Conservation (phyloP, 2,113 vertebrate species). For the Cavia aperea region DNA sequence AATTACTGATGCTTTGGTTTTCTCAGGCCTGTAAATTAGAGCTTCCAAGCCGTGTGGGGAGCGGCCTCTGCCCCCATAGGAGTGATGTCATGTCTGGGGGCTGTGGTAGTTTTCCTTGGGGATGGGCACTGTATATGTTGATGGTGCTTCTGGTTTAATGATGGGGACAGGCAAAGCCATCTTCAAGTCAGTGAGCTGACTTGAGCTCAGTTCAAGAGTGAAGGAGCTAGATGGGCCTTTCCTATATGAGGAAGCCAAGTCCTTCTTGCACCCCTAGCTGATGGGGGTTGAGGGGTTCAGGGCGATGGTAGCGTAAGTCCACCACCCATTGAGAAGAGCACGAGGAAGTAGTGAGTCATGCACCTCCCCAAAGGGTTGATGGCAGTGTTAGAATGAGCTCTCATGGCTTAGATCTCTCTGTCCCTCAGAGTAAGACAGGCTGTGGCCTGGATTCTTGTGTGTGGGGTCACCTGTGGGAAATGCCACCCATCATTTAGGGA, state of each 20-base stretch:
- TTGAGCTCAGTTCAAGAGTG: background rate
- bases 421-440: background rate
- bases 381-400: background rate
- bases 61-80: background rate
- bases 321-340: rapidly evolving
- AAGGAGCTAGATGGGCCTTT: background rate
- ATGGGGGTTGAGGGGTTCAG: background rate
- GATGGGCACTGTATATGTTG: background rate
- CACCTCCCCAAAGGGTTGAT: background rate
- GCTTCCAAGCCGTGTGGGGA: background rate
- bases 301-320: background rate
- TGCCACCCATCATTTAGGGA: background rate
- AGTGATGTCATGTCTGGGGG: conserved; percentile 26
- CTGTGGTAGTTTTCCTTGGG: background rate
- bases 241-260: background rate
- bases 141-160: background rate
- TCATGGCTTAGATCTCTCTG: background rate
- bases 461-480: background rate
- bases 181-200: background rate
- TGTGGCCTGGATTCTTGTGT: background rate
- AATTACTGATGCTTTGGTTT: background rate
- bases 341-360: background rate
- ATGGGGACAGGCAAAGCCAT: background rate
- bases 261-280: background rate
- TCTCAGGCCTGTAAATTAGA: conserved; percentile 19